These are phyloP conservation scores for Martes flavigula DNA, from an alignment of 2,797 vertebrate genomes.

Conservation along the genomic window DNA sequence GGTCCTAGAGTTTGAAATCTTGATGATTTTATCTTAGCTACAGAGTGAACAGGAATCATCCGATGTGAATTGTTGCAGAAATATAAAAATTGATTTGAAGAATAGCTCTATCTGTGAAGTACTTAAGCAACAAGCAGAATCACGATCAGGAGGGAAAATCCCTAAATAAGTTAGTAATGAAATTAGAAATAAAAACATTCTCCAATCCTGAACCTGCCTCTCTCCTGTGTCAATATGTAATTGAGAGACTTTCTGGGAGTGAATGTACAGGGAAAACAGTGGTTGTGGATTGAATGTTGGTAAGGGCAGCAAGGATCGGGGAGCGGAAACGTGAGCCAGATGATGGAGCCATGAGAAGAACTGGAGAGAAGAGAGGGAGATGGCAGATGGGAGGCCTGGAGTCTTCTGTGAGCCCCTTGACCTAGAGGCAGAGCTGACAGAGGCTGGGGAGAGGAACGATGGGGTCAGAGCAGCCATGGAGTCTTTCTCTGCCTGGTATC, in stretches of 20 bases:
- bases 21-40: neutral
- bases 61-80: neutral
- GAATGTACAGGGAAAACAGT: neutral
- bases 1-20: neutral
- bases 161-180: neutral
- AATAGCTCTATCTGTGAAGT: neutral
- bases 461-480: neutral
- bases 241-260: neutral
- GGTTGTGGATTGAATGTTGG: neutral
- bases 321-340: neutral
- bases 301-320: neutral
- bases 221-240: neutral
- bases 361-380: neutral
- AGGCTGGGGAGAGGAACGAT: neutral
- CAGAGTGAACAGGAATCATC: neutral
- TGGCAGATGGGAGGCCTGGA: neutral
- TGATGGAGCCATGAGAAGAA: neutral
- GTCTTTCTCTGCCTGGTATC: neutral
- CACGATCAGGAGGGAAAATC: neutral
- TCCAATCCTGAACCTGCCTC: neutral
- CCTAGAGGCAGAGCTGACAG: neutral
- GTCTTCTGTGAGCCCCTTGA: neutral
- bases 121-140: conserved; percentile 36
- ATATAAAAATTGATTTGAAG: neutral
- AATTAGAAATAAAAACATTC: conserved; percentile 25